A percentile compares a stretch with the other conserved stretches of the same genome.
phyloP scores from a whole-genome alignment of 2,888 invertebrate genomes.

The Stomorhina lunata region DNA sequence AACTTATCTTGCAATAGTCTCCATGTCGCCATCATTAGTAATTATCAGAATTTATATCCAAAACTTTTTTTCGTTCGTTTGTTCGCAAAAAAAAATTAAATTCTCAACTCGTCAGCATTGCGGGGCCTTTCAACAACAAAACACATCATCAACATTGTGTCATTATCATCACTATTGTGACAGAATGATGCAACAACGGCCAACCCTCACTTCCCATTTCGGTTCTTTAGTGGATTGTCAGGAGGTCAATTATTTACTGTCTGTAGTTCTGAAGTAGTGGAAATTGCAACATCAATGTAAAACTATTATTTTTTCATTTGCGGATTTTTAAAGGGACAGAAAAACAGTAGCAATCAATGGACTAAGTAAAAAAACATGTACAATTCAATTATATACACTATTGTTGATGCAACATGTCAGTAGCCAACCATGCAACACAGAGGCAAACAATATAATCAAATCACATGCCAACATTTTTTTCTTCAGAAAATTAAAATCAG shows the following conservation, averaged over 20 bases:
- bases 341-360: not conserved
- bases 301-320: not conserved
- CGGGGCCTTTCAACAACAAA: not conserved
- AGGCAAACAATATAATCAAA: constrained; percentile 18
- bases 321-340: not conserved
- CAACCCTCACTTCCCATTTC: not conserved
- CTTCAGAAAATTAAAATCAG: not conserved
- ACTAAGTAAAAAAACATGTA: not conserved
- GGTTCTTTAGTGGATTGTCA: not conserved
- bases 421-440: not conserved
- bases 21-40: not conserved
- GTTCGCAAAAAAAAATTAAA: not conserved
- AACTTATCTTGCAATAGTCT: not conserved
- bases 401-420: constrained; percentile 49
- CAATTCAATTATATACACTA: constrained; percentile 30
- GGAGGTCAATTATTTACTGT: constrained; percentile 35
- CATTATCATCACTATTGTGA: constrained; percentile 29
- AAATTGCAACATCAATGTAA: not conserved
- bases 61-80: not conserved
- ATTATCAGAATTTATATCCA: not conserved
- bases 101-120: constrained; percentile 20
- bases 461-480: constrained; percentile 4
- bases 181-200: constrained; percentile 17
- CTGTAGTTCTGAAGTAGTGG: not conserved
- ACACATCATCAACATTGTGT: not conserved